Conservation (phyloP, 2,888 invertebrate genomes). For the Ormyrus nitidulus region DNA sequence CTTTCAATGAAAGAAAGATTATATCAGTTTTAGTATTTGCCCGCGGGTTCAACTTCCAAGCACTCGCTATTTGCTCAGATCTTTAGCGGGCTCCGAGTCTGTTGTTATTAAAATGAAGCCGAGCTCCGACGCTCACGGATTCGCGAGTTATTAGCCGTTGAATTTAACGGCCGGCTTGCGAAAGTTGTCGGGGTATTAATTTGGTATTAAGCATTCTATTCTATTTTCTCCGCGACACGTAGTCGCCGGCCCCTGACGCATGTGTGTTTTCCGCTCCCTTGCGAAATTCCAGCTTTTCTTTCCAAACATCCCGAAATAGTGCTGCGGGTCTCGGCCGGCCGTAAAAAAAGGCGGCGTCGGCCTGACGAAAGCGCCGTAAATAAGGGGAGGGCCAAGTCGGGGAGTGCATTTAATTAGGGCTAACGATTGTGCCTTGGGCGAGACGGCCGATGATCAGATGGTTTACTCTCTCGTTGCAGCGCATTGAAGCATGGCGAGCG, state of each 20-base stretch:
- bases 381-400: too few species aligned
- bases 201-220: slow-evolving; percentile 25
- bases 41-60: neutral
- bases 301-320: slow-evolving; percentile 55
- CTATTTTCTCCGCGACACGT: slow-evolving; percentile 43
- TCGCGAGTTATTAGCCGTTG: neutral
- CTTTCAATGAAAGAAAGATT: too few species aligned
- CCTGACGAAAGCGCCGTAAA: neutral
- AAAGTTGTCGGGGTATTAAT: slow-evolving; percentile 17
- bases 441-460: slow-evolving; percentile 3
- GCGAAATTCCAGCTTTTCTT: slow-evolving; percentile 56
- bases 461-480: slow-evolving; percentile 32
- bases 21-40: too few species aligned
- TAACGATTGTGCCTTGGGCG: neutral
- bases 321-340: neutral
- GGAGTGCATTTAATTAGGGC: neutral
- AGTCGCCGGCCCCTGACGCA: slow-evolving; percentile 40
- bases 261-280: slow-evolving; percentile 47
- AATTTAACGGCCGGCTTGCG: neutral
- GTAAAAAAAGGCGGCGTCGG: neutral
- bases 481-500: slow-evolving; percentile 54
- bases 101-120: neutral
- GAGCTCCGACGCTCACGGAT: neutral
- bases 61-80: neutral
- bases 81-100: neutral